Conservation (phyloP, 2,113 vertebrate species). For the Prionailurus bengalensis region DNA sequence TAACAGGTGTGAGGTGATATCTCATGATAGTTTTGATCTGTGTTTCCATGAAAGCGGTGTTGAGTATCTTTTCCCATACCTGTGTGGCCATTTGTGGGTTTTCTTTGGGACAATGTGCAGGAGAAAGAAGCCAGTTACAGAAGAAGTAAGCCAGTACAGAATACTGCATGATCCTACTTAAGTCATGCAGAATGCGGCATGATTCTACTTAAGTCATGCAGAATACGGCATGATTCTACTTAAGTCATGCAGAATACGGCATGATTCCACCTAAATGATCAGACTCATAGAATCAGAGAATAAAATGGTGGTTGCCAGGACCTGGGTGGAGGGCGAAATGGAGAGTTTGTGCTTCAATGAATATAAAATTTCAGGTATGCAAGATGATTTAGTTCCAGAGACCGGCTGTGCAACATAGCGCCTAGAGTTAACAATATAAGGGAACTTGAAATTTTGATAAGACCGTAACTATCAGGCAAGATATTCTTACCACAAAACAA, state of each 20-base stretch:
- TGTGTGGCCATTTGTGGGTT: neutral
- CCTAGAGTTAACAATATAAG: rapidly evolving
- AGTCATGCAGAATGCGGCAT: neutral
- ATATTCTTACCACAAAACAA: neutral
- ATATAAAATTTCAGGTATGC: neutral
- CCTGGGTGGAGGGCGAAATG: neutral
- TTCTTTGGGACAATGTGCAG: neutral
- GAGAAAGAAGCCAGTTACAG: neutral
- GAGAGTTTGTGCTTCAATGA: neutral
- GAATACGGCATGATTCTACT: neutral
- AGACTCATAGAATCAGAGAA: neutral
- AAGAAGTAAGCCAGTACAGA: neutral
- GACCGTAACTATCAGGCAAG: neutral
- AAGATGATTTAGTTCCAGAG: no score
- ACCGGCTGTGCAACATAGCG: rapidly evolving
- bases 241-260: neutral
- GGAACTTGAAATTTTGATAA: neutral
- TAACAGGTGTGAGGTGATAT: neutral
- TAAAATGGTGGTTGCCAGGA: rapidly evolving
- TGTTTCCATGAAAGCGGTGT: no score
- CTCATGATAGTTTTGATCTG: neutral
- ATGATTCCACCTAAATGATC: neutral
- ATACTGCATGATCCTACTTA: no score
- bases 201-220: neutral
- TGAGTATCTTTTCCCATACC: neutral